Percentiles rank a stretch among this genome's conserved stretches.
These are phyloP conservation scores for Hucho hucho DNA, from an alignment of 2,113 vertebrate species.

Conservation along the genomic window DNA sequence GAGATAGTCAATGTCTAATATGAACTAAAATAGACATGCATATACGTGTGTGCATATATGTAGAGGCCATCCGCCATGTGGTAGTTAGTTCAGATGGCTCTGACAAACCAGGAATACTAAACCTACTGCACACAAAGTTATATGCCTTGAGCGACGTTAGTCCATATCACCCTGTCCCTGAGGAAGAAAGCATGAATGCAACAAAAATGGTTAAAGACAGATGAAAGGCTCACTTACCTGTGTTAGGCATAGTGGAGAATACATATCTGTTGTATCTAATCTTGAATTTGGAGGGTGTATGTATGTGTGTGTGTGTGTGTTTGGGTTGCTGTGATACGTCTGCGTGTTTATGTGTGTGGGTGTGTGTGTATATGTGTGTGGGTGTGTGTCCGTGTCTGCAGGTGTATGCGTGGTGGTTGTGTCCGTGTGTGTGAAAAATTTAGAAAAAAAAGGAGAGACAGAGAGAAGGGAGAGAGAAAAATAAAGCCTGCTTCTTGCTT, in stretches of 20 bases:
- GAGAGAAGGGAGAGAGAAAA: slow-evolving; percentile 55
- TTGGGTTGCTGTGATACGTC: slow-evolving; percentile 54
- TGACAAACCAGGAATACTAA: slow-evolving; percentile 67
- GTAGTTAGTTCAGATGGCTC: slow-evolving; percentile 74
- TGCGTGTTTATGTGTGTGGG: slow-evolving; percentile 50
- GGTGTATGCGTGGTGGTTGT: slow-evolving; percentile 40
- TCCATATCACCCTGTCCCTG: slow-evolving; percentile 37
- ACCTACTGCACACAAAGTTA: slow-evolving; percentile 74
- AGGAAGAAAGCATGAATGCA: slow-evolving; percentile 27
- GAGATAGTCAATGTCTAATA: not conserved
- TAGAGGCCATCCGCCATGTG: slow-evolving; percentile 83
- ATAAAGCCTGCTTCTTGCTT: slow-evolving; percentile 85
- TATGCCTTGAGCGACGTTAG: slow-evolving; percentile 67
- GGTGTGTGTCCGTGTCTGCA: slow-evolving; percentile 61
- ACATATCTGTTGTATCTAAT: slow-evolving; percentile 84
- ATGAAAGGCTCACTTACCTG: slow-evolving; percentile 84
- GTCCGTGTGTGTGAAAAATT: slow-evolving; percentile 45
- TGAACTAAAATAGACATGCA: not conserved
- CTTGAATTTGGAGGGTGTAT: slow-evolving; percentile 73
- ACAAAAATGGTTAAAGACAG: slow-evolving; percentile 28
- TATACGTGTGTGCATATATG: slow-evolving; percentile 10
- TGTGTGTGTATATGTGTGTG: slow-evolving; percentile 51
- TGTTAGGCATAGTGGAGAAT: slow-evolving; percentile 95
- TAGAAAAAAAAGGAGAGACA: slow-evolving; percentile 44
- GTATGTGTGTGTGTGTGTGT: slow-evolving; percentile 40